A percentile compares a stretch with the other conserved stretches of the same genome.
Conservation (phyloP, 64 coral and sea anemone genomes). For the Stichodactyla mertensii region DNA sequence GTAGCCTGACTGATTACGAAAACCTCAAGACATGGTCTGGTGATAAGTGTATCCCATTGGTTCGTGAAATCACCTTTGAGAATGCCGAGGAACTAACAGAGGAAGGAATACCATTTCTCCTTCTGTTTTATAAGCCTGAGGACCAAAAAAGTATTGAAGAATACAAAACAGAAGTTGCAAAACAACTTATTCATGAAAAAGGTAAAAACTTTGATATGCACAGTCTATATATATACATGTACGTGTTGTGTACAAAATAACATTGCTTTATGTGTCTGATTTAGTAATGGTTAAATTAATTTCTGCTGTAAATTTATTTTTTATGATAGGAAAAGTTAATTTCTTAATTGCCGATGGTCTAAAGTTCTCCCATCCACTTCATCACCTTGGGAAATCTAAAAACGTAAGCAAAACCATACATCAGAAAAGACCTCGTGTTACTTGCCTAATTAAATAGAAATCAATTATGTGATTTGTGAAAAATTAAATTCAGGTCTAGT, state of each 20-base stretch:
- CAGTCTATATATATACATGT: too few species aligned
- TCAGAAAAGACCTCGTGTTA: too few species aligned
- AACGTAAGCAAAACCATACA: slow-evolving; percentile 34
- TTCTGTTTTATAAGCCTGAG: slow-evolving; percentile 91
- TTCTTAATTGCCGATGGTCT: slow-evolving; percentile 95
- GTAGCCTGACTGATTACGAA: slow-evolving; percentile 47
- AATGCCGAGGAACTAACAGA: slow-evolving; percentile 98
- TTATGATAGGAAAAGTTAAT: slow-evolving; percentile 74
- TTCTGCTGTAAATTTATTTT: background rate
- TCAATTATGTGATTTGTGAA: too few species aligned
- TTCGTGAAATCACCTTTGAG: slow-evolving; percentile 95
- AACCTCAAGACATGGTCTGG: slow-evolving; percentile 69
- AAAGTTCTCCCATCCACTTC: slow-evolving; percentile 89
- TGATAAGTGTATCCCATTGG: slow-evolving; percentile 92
- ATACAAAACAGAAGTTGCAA: slow-evolving; percentile 77
- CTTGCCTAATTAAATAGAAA: too few species aligned
- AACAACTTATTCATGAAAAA: slow-evolving; percentile 80
- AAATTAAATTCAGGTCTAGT: too few species aligned
- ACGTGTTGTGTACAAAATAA: too few species aligned
- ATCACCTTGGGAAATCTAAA: slow-evolving; percentile 80
- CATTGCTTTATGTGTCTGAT: too few species aligned
- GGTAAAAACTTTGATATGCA: slow-evolving; percentile 17
- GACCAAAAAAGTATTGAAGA: slow-evolving; percentile 68
- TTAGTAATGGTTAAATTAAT: too few species aligned
- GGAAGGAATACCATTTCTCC: slow-evolving; percentile 81